Conservation (phyloP, 2,113 vertebrate species). For the Sterrhoptilus dennistouni region DNA sequence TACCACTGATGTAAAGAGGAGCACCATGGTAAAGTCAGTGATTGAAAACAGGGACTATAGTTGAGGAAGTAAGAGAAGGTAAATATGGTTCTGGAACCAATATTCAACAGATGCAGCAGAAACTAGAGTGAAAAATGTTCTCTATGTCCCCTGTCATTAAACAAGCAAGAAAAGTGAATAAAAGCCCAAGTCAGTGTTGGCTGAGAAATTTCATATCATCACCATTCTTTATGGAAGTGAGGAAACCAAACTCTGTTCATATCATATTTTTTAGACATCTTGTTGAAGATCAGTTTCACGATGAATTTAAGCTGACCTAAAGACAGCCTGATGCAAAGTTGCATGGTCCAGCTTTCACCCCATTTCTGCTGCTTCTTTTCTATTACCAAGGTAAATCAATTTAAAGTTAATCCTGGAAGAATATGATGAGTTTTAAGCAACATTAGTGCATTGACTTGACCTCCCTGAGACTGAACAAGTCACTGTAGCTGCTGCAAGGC, state of each 20-base stretch:
- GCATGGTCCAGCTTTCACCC: not conserved
- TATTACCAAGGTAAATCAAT: not conserved
- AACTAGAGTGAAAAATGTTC: not conserved
- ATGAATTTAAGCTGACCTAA: not conserved
- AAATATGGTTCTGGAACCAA: not conserved
- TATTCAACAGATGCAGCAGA: not conserved
- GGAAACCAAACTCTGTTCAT: not conserved
- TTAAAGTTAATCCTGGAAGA: not conserved
- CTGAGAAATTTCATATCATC: not conserved
- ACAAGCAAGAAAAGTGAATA: not conserved
- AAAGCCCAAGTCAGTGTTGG: not conserved
- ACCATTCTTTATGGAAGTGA: not conserved
- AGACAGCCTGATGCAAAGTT: not conserved
- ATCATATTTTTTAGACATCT: not conserved
- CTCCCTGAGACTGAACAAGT: not conserved
- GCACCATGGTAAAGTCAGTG: not conserved
- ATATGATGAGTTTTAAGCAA: not conserved
- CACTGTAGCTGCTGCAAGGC: not conserved
- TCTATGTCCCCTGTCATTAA: not conserved
- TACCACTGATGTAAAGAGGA: not conserved
- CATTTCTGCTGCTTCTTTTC: not conserved
- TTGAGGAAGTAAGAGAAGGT: not conserved
- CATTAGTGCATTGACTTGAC: not conserved
- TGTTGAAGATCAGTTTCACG: not conserved
- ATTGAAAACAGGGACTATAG: not conserved